These are phyloP conservation scores for Diorhabda elongata DNA, from an alignment of 1,140 invertebrate genomes.

Conservation along the genomic window DNA sequence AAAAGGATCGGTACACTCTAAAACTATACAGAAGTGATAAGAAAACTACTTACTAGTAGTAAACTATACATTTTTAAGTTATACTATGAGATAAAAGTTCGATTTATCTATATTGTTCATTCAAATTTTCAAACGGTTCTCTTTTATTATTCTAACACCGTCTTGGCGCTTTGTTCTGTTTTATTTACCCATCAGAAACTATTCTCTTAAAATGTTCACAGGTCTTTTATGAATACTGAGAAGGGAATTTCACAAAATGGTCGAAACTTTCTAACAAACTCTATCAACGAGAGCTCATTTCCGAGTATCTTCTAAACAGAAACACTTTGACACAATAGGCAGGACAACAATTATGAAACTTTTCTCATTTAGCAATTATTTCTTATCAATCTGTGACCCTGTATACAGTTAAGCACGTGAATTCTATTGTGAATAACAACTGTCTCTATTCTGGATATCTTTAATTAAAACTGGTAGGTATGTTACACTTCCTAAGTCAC, in stretches of 20 bases:
- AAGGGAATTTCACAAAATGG: neutral
- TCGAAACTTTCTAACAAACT: neutral
- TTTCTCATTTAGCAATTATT: conserved; percentile 1
- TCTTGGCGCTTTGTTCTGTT: too few relatives aligned
- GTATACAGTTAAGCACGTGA: neutral
- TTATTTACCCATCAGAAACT: too few relatives aligned
- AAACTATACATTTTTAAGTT: too few relatives aligned
- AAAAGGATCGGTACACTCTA: too few relatives aligned
- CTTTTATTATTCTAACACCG: too few relatives aligned
- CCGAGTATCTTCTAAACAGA: neutral
- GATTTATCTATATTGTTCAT: too few relatives aligned
- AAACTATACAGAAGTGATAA: too few relatives aligned
- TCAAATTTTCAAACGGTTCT: too few relatives aligned
- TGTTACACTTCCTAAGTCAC: neutral
- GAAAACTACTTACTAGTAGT: too few relatives aligned
- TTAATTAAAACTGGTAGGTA: neutral
- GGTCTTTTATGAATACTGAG: too few relatives aligned
- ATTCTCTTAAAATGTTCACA: too few relatives aligned
- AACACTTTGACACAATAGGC: neutral
- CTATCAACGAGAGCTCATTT: conserved; percentile 2
- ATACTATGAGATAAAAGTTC: too few relatives aligned
- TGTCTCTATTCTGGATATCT: neutral
- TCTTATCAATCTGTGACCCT: conserved; percentile 2
- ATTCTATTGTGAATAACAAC: conserved; percentile 1
- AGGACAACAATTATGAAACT: conserved; percentile 1